These are phyloP conservation scores for Passer domesticus DNA, from an alignment of 2,113 vertebrate genomes.

Conservation along the genomic window DNA sequence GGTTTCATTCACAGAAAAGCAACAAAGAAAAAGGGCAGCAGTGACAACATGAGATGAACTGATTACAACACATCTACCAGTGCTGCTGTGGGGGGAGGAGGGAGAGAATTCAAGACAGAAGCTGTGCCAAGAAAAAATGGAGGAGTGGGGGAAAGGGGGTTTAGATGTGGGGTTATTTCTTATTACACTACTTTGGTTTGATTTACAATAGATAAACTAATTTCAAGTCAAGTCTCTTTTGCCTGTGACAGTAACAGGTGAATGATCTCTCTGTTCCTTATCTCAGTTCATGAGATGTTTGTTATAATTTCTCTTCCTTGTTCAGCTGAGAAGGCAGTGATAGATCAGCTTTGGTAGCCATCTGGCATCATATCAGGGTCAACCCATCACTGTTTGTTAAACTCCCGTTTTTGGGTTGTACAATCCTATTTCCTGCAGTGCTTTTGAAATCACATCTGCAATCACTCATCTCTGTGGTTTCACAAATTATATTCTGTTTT, in stretches of 20 bases:
- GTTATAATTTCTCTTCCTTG: background rate
- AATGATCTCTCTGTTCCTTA: background rate
- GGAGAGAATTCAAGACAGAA: background rate
- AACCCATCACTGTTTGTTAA: background rate
- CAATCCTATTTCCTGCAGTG: background rate
- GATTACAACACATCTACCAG: background rate
- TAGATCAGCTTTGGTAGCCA: background rate
- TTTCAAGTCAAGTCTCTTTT: background rate
- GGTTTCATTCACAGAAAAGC: background rate
- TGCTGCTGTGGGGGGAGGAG: background rate
- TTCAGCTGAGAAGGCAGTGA: background rate
- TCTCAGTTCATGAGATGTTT: background rate
- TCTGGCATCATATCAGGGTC: background rate
- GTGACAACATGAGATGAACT: background rate
- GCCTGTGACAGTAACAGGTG: accelerated
- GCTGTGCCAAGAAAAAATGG: background rate
- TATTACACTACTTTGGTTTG: background rate
- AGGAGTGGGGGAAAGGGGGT: accelerated
- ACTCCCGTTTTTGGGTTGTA: background rate
- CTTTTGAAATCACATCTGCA: background rate
- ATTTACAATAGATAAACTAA: background rate
- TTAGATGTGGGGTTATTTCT: background rate
- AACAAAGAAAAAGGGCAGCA: background rate
- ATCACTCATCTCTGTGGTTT: background rate
- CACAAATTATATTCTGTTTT: background rate